Evolutionary conservation across 2,888 invertebrate genomes (phyloP).

Genomic region (Phasia obesa): DNA sequence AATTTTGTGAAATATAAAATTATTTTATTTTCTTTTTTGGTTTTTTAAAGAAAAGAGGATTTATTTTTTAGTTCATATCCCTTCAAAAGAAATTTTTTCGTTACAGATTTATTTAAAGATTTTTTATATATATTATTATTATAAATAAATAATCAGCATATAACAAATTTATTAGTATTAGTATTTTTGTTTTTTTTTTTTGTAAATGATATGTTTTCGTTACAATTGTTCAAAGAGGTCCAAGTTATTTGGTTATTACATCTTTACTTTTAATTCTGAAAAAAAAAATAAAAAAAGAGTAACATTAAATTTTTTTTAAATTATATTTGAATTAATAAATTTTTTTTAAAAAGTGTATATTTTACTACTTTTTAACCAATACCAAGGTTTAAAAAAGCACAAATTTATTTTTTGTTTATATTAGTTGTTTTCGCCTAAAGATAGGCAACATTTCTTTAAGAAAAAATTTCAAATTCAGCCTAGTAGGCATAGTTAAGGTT

Average conservation of each 20-base stretch:
- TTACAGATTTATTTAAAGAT: neutral
- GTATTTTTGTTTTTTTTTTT: no score
- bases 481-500: no score
- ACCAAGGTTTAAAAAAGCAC: neutral
- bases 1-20: no score
- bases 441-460: neutral
- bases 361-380: neutral
- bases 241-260: conserved; percentile 27
- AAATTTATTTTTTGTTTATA: neutral
- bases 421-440: neutral
- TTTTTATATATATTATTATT: neutral
- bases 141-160: neutral
- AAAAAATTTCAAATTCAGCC: no score
- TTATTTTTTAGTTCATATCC: no score
- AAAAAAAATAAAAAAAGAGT: conserved; percentile 10
- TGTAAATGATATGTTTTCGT: conserved; percentile 66
- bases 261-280: conserved; percentile 41
- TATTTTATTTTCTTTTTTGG: neutral
- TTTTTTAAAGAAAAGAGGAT: no score
- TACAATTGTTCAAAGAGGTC: conserved; percentile 12
- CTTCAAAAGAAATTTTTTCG: no score
- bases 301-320: neutral
- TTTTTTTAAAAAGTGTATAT: conserved; percentile 26
- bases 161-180: neutral
- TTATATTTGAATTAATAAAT: neutral